A percentile compares a stretch with the other conserved stretches of the same genome.
phyloP scores from a whole-genome alignment of 2,888 invertebrate species.

The Carcina quercana region DNA sequence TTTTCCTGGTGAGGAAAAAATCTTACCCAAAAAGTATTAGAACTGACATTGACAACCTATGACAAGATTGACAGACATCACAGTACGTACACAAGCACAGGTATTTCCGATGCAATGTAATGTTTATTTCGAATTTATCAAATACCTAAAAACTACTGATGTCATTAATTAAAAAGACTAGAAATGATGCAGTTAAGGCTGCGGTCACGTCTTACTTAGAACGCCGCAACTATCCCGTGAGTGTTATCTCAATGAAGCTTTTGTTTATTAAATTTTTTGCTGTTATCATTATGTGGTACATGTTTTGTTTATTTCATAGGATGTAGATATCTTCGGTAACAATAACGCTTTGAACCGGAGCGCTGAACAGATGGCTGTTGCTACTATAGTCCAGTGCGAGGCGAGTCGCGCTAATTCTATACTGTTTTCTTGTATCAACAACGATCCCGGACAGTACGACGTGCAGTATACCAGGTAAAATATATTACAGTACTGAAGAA shows the following conservation, averaged over 20 bases:
- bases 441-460: slow-evolving; percentile 83
- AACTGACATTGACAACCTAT: too few species aligned
- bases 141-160: too few species aligned
- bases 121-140: too few species aligned
- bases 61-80: too few species aligned
- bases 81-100: too few species aligned
- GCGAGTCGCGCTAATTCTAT: slow-evolving; percentile 84
- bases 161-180: slow-evolving; percentile 76
- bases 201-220: slow-evolving; percentile 80
- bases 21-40: too few species aligned
- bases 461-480: slow-evolving; percentile 82
- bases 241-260: slow-evolving; percentile 22
- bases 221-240: slow-evolving; percentile 79
- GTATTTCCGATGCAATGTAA: too few species aligned
- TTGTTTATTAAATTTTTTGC: background rate
- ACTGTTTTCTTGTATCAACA: slow-evolving; percentile 83
- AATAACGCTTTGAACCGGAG: slow-evolving; percentile 73
- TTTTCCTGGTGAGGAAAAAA: too few species aligned
- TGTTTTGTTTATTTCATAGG: slow-evolving; percentile 62
- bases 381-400: slow-evolving; percentile 81
- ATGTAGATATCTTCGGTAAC: slow-evolving; percentile 76
- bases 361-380: slow-evolving; percentile 80
- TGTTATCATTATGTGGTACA: too few species aligned
- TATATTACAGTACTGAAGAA: too few species aligned
- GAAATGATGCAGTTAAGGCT: slow-evolving; percentile 79